Evolutionary conservation across 2,888 invertebrate genomes (phyloP), one percentile per base, ranked within the genome.

Genomic region (Eulithis testata): DNA sequence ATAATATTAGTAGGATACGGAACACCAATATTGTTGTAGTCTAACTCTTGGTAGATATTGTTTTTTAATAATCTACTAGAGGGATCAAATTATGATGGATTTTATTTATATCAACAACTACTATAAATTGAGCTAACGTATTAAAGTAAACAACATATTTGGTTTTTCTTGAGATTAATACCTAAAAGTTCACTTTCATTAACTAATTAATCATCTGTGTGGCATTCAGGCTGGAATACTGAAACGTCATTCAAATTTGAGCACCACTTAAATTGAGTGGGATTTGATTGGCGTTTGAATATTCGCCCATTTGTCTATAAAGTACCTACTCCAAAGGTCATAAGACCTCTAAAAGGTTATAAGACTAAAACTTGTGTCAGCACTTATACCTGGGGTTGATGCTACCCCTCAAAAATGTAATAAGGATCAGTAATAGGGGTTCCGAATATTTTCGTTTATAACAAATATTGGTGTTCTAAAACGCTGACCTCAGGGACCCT

Each of bases 381-480:
- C 63, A 21, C 52, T 31, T 54, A 57, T 63, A 63, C 63, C 63
- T 59, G 62, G 21, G 45, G 21, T 44, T 4, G n/a, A 11, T 14
- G 37, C 45, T 40, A 36, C 66, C 50, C 53, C 52, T 67, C 63
- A 63, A 63, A 67, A 67, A 67, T 60, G 63, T 63, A 60, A 70
- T 72, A 69, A 71, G 69, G 65, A 54, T 58, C 40, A 14, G 47
- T 70, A 70, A 73, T 68, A 69, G 60, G 65, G 62, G 73, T 54
- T 60, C 47, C 55, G 64, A 65, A 68, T 71, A 73, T 71, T 71
- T 78, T 74, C 82, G 79, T 80, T 82, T 78, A 81, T 84, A 76
- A 77, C 78, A 77, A 77, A 79, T 79, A 81, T 78, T 76, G 75
- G 74, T 71, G 72, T 76, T 83, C 79, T 80, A 81, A 81, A 73